Base-by-base conservation (phyloP, 1,140 invertebrate species). In the Polypedilum pembai region DNA sequence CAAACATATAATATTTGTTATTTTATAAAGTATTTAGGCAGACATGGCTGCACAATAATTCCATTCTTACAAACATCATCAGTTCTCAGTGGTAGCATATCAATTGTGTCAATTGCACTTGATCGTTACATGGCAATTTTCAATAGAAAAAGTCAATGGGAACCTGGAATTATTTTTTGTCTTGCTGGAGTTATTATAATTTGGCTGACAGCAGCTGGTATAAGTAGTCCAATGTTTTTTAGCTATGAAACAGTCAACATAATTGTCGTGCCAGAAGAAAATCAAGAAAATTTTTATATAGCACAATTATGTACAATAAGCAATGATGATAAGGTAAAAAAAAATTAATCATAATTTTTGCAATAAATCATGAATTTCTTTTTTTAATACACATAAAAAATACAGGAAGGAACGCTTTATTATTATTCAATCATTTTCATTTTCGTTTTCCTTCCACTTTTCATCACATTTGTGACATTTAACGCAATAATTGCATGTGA, bases 191-290 rank as follows among this genome's bases (percentile, higher is more conserved):
- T 69, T 8, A 5, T 18, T 18, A 10, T 21, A 8, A 18, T 69
- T 18, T 69, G 65, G 65, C 20, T 18, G 8, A 8, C 20, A 8
- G 17, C 15, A 18, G 17, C 17, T 1, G 65, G 15, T 1, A 18
- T 69, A 18, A 69, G 65, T 10, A 69, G 65, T 69, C 65, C 65
- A 69, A 69, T 21, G 20, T 18, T 69, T 5, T 69, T 69, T 5
- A 69, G 65, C 4, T 69, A 69, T 69, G 4, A 8, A 20, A n/a
- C 18, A 18, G 15, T 69, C 20, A 8, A 18, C 17, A 18, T 69
- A 10, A 18, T 18, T 69, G 65, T 69, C 18, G 65, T 69, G 7
- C 65, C 65, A 8, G 65, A 56, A 15, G 45, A 69, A 3, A 21
- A 18, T 2, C 65, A 69, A 20, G 65, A 18, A 18, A 21, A 18